Percentiles rank a stretch among this genome's conserved stretches.
Evolutionary conservation across 2,113 vertebrate genomes (phyloP).

Genomic region (Lepus timidus): DNA sequence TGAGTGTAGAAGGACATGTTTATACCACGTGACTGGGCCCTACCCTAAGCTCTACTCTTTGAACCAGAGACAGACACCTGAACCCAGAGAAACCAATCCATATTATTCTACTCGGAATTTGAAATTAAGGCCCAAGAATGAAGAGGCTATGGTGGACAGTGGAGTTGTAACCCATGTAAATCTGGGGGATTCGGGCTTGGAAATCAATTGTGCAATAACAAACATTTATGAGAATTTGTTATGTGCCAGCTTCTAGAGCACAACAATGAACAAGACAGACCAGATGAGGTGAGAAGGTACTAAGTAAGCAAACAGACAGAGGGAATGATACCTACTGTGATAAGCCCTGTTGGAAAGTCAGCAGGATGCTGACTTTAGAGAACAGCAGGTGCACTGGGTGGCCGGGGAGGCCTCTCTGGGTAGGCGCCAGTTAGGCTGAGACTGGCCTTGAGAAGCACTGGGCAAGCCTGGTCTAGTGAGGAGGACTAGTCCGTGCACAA

Average conservation of each 20-base stretch:
- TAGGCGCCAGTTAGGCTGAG: neutral
- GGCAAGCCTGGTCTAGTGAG: neutral
- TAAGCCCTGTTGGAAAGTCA: neutral
- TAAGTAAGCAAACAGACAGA: neutral
- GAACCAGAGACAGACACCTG: neutral
- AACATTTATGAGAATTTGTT: neutral
- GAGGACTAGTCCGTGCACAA: neutral
- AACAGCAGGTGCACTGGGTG: no score
- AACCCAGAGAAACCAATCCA: neutral
- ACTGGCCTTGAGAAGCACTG: neutral
- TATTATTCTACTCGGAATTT: neutral
- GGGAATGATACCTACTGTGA: neutral
- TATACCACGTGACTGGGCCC: neutral
- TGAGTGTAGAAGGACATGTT: neutral
- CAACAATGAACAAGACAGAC: neutral
- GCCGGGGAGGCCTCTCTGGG: neutral
- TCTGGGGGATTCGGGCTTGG: neutral
- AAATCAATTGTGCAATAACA: conserved; percentile 1
- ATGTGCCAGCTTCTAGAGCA: neutral
- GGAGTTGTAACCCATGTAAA: neutral
- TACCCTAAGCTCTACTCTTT: neutral
- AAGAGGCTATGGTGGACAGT: neutral
- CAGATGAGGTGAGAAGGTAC: neutral
- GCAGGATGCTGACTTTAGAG: neutral
- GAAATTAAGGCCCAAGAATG: conserved; percentile 30